phyloP scores from a whole-genome alignment of 1,140 invertebrate genomes.

The Bombyx mori region ASM3026992v2 NC_085111.1:3611001-3611500 shows the following conservation, averaged over 20 bases:
- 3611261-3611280: background rate
- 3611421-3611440: slow-evolving; percentile 5
- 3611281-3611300: slow-evolving; percentile 12
- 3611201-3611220: too few relatives aligned
- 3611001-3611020: background rate
- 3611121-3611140: slow-evolving; percentile 14
- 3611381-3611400: slow-evolving; percentile 18
- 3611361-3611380: slow-evolving; percentile 28
- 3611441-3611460: slow-evolving; percentile 1
- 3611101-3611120: slow-evolving; percentile 10
- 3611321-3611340: slow-evolving; percentile 27
- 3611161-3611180: background rate
- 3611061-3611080: slow-evolving; percentile 15
- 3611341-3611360: slow-evolving; percentile 24
- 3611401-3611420: slow-evolving; percentile 5
- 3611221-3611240: too few relatives aligned
- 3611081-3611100: slow-evolving; percentile 14
- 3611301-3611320: slow-evolving; percentile 20
- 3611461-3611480: background rate
- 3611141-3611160: slow-evolving; percentile 22
- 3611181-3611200: too few relatives aligned
- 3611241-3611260: too few relatives aligned
- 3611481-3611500: slow-evolving; percentile 6
- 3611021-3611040: slow-evolving; percentile 16
- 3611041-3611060: slow-evolving; percentile 9